These are phyloP conservation scores for Ataeniobius toweri DNA, from an alignment of 2,797 vertebrate species.

Conservation along the genomic window DNA sequence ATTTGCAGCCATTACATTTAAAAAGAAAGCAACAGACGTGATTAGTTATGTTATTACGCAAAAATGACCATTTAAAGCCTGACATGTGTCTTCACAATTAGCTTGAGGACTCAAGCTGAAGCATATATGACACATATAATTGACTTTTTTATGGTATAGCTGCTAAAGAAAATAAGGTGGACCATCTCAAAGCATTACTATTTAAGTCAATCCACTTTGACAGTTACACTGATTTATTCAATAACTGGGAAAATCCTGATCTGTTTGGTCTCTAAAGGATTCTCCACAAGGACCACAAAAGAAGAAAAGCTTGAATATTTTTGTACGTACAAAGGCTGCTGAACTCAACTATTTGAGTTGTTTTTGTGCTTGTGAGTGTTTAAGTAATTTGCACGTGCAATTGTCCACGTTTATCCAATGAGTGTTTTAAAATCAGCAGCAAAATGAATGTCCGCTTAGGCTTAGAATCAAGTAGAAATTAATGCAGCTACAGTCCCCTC, in stretches of 20 bases:
- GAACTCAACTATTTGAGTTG: neutral
- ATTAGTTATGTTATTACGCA: conserved; percentile 44
- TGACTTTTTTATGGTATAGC: conserved; percentile 5
- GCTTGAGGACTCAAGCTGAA: neutral
- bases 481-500: conserved; percentile 40
- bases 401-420: conserved; percentile 2
- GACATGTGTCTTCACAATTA: conserved; percentile 16
- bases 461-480: conserved; percentile 44
- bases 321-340: conserved; percentile 1
- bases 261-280: conserved; percentile 34
- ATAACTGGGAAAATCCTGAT: conserved; percentile 39
- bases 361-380: conserved; percentile 9
- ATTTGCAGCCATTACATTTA: conserved; percentile 25
- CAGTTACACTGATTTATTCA: conserved; percentile 63
- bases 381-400: neutral
- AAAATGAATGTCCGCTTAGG: conserved; percentile 8
- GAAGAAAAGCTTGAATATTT: conserved; percentile 2
- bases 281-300: conserved; percentile 27
- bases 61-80: conserved; percentile 21
- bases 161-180: conserved; percentile 31
- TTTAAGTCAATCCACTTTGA: conserved; percentile 45
- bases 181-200: conserved; percentile 45
- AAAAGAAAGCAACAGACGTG: conserved; percentile 14
- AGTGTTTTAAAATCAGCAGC: conserved; percentile 8
- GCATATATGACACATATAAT: neutral